Percentiles rank a stretch among this genome's conserved stretches.
phyloP scores from a whole-genome alignment of 2,888 invertebrate genomes.

The Incurvaria masculella region DNA sequence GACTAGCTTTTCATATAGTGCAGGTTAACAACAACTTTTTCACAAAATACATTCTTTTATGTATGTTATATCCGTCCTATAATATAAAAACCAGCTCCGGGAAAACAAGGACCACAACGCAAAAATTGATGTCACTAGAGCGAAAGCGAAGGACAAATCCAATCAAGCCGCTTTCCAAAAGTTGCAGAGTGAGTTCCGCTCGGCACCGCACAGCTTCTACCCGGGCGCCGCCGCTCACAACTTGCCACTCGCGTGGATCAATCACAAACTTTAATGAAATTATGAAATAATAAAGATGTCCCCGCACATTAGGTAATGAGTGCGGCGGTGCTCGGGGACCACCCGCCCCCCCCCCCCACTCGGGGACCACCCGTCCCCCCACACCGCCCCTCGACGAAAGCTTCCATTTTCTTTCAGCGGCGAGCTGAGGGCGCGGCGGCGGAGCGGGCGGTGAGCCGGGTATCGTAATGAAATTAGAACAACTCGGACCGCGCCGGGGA shows the following conservation, averaged over 20 bases:
- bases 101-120: too few species aligned
- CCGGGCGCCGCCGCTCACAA: background rate
- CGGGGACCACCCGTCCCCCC: too few species aligned
- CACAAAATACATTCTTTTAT: too few species aligned
- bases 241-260: slow-evolving; percentile 3
- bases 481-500: background rate
- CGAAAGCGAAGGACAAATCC: background rate
- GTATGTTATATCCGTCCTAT: too few species aligned
- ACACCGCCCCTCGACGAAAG: background rate
- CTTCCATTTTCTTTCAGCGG: background rate
- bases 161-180: background rate
- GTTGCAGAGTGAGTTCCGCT: background rate
- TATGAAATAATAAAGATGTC: slow-evolving; percentile 2
- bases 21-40: too few species aligned
- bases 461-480: background rate
- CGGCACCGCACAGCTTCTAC: background rate
- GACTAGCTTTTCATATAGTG: too few species aligned
- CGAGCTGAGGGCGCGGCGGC: too few species aligned
- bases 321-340: background rate
- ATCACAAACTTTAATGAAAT: slow-evolving; percentile 6
- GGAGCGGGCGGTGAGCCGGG: too few species aligned
- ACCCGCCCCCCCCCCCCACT: background rate
- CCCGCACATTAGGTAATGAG: slow-evolving; percentile 1
- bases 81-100: too few species aligned
- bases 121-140: too few species aligned